A percentile compares a stretch with the other conserved stretches of the same genome.
phyloP scores from a whole-genome alignment of 2,113 vertebrate species.

The Nothobranchius kuhntae region DNA sequence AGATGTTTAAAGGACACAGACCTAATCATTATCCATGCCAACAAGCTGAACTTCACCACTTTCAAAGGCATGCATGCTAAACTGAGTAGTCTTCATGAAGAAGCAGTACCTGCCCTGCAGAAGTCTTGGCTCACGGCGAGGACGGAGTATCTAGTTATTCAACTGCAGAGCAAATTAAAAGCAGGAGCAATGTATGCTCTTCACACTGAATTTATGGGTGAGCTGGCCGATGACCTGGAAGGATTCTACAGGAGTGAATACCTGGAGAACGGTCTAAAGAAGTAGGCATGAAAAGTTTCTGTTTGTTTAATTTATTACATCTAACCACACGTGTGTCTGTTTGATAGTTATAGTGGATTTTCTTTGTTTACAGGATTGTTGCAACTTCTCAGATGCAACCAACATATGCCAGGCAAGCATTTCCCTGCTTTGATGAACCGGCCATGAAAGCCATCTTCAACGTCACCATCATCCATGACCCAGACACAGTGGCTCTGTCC shows the following conservation, averaged over 20 bases:
- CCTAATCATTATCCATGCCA: conserved; percentile 90
- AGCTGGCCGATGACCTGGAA: conserved; percentile 87
- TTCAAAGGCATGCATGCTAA: conserved; percentile 13
- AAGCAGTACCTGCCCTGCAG: conserved; percentile 31
- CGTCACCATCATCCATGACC: conserved; percentile 81
- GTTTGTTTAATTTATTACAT: too few species aligned
- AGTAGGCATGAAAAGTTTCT: conserved; percentile 71
- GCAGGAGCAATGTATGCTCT: conserved; percentile 74
- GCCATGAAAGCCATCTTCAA: conserved; percentile 91
- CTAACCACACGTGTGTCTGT: too few species aligned
- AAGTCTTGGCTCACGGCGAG: conserved; percentile 69
- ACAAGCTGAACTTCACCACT: conserved; percentile 84
- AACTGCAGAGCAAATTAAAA: conserved; percentile 57
- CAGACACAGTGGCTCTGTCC: conserved; percentile 76
- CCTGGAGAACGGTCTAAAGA: conserved; percentile 56
- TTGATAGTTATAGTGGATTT: neutral
- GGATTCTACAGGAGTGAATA: conserved; percentile 97
- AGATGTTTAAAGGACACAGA: conserved; percentile 78
- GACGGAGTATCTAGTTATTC: conserved; percentile 88
- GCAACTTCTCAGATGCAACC: conserved; percentile 96
- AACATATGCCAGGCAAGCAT: conserved; percentile 86
- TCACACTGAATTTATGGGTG: conserved; percentile 79
- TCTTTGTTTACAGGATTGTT: conserved; percentile 80
- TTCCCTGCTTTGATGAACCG: conserved; percentile 96
- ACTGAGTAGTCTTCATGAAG: neutral